Evolutionary conservation across 2,888 invertebrate genomes (phyloP).

Genomic region (Cryptus viduatorius): DNA sequence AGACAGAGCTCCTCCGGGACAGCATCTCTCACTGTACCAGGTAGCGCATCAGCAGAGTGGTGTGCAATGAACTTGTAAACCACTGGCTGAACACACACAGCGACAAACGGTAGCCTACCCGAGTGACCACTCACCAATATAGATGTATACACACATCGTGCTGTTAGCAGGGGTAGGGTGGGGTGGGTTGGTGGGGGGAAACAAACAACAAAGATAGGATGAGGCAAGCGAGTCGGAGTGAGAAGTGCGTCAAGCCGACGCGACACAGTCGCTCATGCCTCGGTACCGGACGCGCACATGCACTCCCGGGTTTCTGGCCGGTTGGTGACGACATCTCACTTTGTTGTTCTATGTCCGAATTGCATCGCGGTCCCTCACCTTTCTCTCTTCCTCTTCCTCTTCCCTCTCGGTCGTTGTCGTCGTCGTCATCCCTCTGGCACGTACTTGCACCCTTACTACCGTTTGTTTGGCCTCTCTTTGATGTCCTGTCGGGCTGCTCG

Average conservation of each 20-base stretch:
- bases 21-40: conserved; percentile 9
- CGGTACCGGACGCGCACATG: conserved; percentile 44
- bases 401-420: conserved; percentile 63
- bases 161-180: background rate
- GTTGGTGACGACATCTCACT: conserved; percentile 80
- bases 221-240: conserved; percentile 45
- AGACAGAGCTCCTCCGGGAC: conserved; percentile 36
- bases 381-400: conserved; percentile 46
- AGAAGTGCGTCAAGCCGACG: conserved; percentile 73
- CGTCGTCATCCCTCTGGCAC: conserved; percentile 60
- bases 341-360: conserved; percentile 83
- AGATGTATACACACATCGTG: conserved; percentile 34
- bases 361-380: conserved; percentile 75
- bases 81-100: conserved; percentile 79
- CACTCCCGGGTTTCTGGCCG: conserved; percentile 57
- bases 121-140: conserved; percentile 52
- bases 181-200: background rate
- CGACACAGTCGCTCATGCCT: conserved; percentile 33
- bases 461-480: conserved; percentile 83
- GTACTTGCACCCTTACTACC: conserved; percentile 61
- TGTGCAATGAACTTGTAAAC: conserved; percentile 82
- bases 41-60: conserved; percentile 63
- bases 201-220: conserved; percentile 13
- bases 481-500: conserved; percentile 78
- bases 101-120: conserved; percentile 54